Base-by-base conservation (phyloP, 2,888 invertebrate species). In the Enoplolaimus lenunculus region DNA sequence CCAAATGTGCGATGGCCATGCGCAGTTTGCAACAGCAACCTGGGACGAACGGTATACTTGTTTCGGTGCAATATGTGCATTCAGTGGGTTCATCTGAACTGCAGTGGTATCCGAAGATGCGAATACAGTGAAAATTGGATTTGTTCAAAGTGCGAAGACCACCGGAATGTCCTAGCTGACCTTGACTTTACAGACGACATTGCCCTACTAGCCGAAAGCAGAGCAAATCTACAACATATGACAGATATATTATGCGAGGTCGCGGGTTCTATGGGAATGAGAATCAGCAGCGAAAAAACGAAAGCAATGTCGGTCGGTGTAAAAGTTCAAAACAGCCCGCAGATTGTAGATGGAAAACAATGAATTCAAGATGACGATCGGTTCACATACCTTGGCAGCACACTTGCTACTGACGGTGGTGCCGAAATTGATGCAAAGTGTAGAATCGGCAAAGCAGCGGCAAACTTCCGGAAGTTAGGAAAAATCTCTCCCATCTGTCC, bases 361-460 rank as follows among this genome's bases (percentile, higher is more conserved):
- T n/a, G n/a, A n/a, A 45, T 45, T 45, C 45, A 45, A 45, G 45
- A 45, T 45, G 45, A 13, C 45, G 21, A 21, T 45, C 45, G 45
- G 45, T 45, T 45, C 45, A 45, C 45, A 21, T 45, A 45, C 45
- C 45, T 45, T 45, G 45, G 45, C 45, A 45, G 45, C 45, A 45
- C 45, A 45, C 45, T 45, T 45, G 45, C 45, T 45, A 45, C 45
- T 45, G 45, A 45, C 45, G 45, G 45, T 45, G 45, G 45, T 45
- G 45, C 45, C 45, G 45, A 45, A 45, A 7, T 45, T 45, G 45
- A 45, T 45, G 45, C 45, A 45, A 45, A 45, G 45, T 45, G 45
- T 45, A 45, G 45, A 45, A 45, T 45, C 45, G 45, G 45, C 21
- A 45, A 45, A 45, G 45, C 45, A 45, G 45, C 45, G 45, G 45